Evolutionary conservation across 1,140 invertebrate species (phyloP), one percentile per base, ranked within the genome.

Genomic region (Apis florea): DNA sequence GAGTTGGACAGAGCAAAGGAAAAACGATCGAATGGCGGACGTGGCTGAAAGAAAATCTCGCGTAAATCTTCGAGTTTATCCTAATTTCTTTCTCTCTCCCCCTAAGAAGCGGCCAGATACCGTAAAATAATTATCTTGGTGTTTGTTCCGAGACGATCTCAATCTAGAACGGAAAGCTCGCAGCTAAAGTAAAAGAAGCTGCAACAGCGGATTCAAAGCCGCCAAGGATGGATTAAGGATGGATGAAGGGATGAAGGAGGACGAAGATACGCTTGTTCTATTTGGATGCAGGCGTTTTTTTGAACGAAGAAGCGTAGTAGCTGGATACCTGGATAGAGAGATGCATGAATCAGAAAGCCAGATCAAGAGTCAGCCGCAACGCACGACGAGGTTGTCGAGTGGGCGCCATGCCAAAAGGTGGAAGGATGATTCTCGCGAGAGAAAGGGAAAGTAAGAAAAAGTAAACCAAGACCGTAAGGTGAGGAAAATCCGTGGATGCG

Each of bases 361-460:
- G 77, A 79, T 73, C 77, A 79, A 79, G 77, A 73, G 15, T 79
- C 77, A 79, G 77, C 77, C 77, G 69, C 77, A 79, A 73, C 58
- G n/a, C n/a, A 53, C 31, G 56, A 47, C 24, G 69, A 40, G 66
- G 19, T 59, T n/a, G n/a, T 59, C 26, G 58, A n/a, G 49, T 63
- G 53, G 77, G 77, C 69, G 26, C 17, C 77, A 79, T 79, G 77
- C 77, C 77, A 64, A 59, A 24, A 26, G 56, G 58, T 31, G 47
- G 26, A 6, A 26, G 58, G 40, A 73, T 13, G 40, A 47, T 53
- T n/a, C n/a, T n/a, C 31, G 49, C 26, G 74, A 40, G 6, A 51
- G 67, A 40, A 31, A 59, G 24, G n/a, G 8, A 24, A 21, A 73
- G 58, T 53, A 51, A 47, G 47, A 13, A 21, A 26, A 13, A 11